Conservation (phyloP, 2,888 invertebrate genomes). For the Labia minor region DNA sequence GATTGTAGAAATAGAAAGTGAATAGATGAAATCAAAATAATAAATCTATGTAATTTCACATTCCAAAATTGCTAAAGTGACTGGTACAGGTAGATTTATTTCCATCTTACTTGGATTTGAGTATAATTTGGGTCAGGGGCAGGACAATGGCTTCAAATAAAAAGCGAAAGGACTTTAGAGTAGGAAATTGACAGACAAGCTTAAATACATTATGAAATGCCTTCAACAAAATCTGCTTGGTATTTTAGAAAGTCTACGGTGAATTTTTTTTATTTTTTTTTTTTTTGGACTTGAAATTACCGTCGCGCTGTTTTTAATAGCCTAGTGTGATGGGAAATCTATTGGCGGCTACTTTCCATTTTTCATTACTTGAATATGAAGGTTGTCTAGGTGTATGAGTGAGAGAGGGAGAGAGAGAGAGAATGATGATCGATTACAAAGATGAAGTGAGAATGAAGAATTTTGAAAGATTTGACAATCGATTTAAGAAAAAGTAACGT, state of each 20-base stretch:
- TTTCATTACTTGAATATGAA: background rate
- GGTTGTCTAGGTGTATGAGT: too few species aligned
- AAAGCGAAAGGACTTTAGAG: background rate
- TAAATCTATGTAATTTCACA: too few species aligned
- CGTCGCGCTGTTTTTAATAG: background rate
- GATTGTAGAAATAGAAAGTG: too few species aligned
- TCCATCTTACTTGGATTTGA: too few species aligned
- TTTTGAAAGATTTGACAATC: too few species aligned
- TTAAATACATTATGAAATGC: background rate
- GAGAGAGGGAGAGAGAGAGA: background rate
- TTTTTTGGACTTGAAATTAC: background rate
- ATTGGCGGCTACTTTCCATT: background rate
- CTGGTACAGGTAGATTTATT: background rate
- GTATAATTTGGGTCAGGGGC: background rate
- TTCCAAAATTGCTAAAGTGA: background rate
- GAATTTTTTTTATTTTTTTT: background rate
- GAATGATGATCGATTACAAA: background rate
- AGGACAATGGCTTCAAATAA: background rate
- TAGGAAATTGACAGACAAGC: slow-evolving; percentile 1
- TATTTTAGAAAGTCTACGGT: background rate
- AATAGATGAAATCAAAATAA: too few species aligned
- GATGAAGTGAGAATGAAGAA: background rate
- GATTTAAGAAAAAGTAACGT: too few species aligned
- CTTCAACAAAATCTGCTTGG: background rate
- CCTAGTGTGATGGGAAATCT: background rate